Evolutionary conservation across 2,797 vertebrate genomes (phyloP), one percentile per base, ranked within the genome.

Genomic region (Furcifer pardalis): DNA sequence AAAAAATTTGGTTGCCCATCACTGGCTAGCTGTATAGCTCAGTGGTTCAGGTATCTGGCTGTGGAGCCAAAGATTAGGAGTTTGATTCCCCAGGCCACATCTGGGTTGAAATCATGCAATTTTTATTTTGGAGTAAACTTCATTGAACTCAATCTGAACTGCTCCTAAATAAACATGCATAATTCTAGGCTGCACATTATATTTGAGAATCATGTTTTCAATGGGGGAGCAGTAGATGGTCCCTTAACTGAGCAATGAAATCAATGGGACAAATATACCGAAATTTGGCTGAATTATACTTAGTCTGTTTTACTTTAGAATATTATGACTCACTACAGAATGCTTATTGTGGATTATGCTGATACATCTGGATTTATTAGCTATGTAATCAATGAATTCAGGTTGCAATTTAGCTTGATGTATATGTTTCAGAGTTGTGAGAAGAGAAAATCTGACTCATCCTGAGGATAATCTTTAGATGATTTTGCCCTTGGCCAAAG

Each of bases 231-330:
- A 19, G 17, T 63, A 44, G 60, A 40, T 30, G 63, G 13, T 42
- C 8, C 19, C 9, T 52, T 27, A 80, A 65, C 27, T 80, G 21
- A 42, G 7, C 23, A 0, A 13, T 66, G 60, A 59, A 35, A 56
- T 59, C 69, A 66, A 3, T 23, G 21, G 56, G 71, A 44, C 40
- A 66, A 74, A 74, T 80, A 21, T 66, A 56, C 49, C 75, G 46
- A 66, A 59, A 27, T 59, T 37, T 42, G 15, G 32, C 44, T 65
- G 32, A 13, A 59, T 32, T 30, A 19, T 65, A 23, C 49, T 35
- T 35, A 85, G 35, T 37, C 21, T 32, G 37, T 44, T 74, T 85
- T 79, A 79, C 79, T 74, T 74, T 66, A 74, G 77, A 65, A 66
- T 15, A 44, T 80, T 85, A 42, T 72, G 76, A 71, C 71, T 79